A percentile compares a stretch with the other conserved stretches of the same genome.
Evolutionary conservation across 2,888 invertebrate species (phyloP).

Genomic region (Tethea ocularis): DNA sequence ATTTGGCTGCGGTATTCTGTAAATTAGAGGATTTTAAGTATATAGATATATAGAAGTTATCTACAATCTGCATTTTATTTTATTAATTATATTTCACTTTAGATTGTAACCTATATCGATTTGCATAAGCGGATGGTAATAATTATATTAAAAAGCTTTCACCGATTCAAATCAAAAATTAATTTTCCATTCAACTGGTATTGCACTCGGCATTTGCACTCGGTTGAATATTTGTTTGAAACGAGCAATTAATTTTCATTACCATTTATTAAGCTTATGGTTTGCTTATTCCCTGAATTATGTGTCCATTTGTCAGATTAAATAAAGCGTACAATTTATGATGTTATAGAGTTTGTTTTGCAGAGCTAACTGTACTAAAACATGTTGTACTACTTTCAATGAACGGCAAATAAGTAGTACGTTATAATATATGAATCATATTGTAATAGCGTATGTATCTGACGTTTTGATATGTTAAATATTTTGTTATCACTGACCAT

Average conservation of each 20-base stretch:
- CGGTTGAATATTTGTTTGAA: conserved; percentile 5
- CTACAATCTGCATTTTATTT: no score
- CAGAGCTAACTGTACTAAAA: no score
- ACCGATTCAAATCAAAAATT: conserved; percentile 13
- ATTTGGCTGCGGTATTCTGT: no score
- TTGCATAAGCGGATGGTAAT: background rate
- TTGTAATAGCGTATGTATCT: no score
- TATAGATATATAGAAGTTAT: no score
- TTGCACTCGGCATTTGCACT: conserved; percentile 5
- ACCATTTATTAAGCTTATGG: conserved; percentile 15
- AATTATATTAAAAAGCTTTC: background rate
- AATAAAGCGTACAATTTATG: background rate
- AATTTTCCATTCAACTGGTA: conserved; percentile 13
- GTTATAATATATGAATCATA: no score
- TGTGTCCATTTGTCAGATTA: background rate
- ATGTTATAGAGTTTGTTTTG: background rate
- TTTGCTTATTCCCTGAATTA: background rate
- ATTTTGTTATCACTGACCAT: no score
- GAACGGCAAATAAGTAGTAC: background rate
- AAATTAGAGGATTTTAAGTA: no score
- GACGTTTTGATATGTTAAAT: no score
- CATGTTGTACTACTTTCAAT: background rate
- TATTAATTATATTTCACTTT: background rate
- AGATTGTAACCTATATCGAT: background rate
- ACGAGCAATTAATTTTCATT: conserved; percentile 2